A percentile compares a stretch with the other conserved stretches of the same genome.
These are phyloP conservation scores for Alcis repandata DNA, from an alignment of 2,888 invertebrate genomes.

Conservation along the genomic window DNA sequence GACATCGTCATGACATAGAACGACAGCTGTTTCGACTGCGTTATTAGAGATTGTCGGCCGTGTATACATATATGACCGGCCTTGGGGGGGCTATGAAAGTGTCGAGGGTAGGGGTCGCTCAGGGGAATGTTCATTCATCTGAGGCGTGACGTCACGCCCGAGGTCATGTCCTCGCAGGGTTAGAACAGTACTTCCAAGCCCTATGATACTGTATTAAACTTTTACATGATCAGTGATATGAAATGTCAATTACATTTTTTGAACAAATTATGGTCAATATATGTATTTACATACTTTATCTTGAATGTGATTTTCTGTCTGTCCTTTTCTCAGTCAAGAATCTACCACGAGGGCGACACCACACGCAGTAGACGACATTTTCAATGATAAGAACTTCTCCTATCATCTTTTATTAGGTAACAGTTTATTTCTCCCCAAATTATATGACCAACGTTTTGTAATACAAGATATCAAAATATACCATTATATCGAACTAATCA, in stretches of 20 bases:
- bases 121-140: constrained; percentile 80
- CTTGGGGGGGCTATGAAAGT: constrained; percentile 49
- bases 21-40: constrained; percentile 69
- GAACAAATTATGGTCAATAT: too few species aligned
- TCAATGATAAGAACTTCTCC: too few species aligned
- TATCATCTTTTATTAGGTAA: too few species aligned
- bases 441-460: constrained; percentile 6
- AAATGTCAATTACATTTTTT: too few species aligned
- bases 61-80: constrained; percentile 68
- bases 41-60: constrained; percentile 67
- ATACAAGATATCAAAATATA: constrained; percentile 12
- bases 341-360: too few species aligned
- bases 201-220: too few species aligned
- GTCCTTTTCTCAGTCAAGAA: too few species aligned
- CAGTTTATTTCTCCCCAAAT: neutral
- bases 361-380: too few species aligned
- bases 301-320: too few species aligned
- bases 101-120: constrained; percentile 50
- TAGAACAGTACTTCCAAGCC: too few species aligned
- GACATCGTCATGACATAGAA: constrained; percentile 48
- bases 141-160: constrained; percentile 77
- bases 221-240: too few species aligned
- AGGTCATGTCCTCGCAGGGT: constrained; percentile 77
- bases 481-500: constrained; percentile 30
- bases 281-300: too few species aligned